Base-by-base conservation (phyloP, 2,888 invertebrate genomes). In the Gandaritis pyraliata region DNA sequence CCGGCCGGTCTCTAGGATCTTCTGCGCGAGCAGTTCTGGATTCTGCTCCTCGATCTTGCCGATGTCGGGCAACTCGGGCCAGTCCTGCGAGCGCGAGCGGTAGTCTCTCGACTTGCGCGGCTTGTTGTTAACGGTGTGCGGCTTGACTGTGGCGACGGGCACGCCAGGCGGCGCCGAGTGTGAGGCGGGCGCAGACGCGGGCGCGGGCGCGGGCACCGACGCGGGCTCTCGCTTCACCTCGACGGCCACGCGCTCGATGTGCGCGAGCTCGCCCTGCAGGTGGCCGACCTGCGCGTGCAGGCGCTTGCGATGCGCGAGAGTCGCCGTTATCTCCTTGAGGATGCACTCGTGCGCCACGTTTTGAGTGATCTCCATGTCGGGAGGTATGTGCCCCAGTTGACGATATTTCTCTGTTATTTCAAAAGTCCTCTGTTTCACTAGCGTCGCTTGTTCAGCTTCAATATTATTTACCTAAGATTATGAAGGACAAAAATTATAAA, bases 41-140 rank as follows among this genome's bases (percentile, higher is more conserved):
- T 98, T 97, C 81, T 97, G 97, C 81, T 98, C 98, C 79, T 97
- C 96, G 63, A 97, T 97, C 86, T 97, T 97, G 1, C 96, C 96
- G 54, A 97, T 95, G 73, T 97, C 97, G 1, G 97, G 97, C 33
- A 97, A 96, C 74, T 97, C 97, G 0, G 97, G 97, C 97, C 97
- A 97, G 79, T 97, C 97, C 78, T 97, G 97, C 0, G 97, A 96
- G 2, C 97, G 94, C 6, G 96, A 95, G 15, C 97, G 93, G 72
- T 95, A 95, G 72, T 97, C 96, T 30, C 96, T 93, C 0, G 94
- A 90, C 73, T 94, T 85, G 47, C 90, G 76, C 39, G 90, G 90
- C 83, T 93, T 88, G 45, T 86, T 87, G 33, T 88, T 90, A 53
- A 89, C 88, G 30, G 88, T 74, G 78, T 93, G 81, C 70, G 91